Base-by-base conservation (phyloP, 1,140 invertebrate genomes). In the Drosophila nigromelanica region DNA sequence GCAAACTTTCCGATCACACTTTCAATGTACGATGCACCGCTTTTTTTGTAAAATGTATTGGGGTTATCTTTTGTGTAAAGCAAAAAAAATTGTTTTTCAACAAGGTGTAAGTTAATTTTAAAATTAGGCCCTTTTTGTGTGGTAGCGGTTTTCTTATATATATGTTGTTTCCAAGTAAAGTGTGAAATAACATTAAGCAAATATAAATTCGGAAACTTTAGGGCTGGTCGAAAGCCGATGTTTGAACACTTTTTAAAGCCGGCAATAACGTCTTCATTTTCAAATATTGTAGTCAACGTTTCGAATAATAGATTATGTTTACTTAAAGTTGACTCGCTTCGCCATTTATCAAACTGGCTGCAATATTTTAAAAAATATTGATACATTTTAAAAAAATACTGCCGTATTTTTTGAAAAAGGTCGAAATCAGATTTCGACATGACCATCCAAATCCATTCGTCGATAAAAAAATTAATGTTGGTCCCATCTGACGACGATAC, bases 371-470 rank as follows among this genome's bases (percentile, higher is more conserved):
- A 14, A 37, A 86, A 55, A 18, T 91, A 66, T 15, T 82, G 48
- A 14, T 80, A 92, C 8, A 60, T 39, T 11, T 52, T 77, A 80
- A 97, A 95, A 91, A 97, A 95, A 66, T 96, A 96, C 85, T 96
- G 95, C 27, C 97, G 92, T 15, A 97, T 93, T 89, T 95, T 94
- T 68, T 95, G 93, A 6, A 96, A 93, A 35, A 96, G 92, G 45
- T 95, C 93, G 0, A 95, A 95, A 61, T 94, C 93, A 24, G 95
- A 94, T 5, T 94, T 93, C 79, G 96, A 95, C 0, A 95, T 92
- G 45, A 94, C 93, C 90, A 97, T 96, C n/a, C 94, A 94, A 27
- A 96, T 94, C 96, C 96, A 97, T 64, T 97, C 96, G 80, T 97
- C 96, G 0, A 97, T 92, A 0, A 92, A 90, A 2, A 85, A 48